These are phyloP conservation scores for Eurytoma californica DNA, from an alignment of 2,888 invertebrate genomes.

Conservation along the genomic window DNA sequence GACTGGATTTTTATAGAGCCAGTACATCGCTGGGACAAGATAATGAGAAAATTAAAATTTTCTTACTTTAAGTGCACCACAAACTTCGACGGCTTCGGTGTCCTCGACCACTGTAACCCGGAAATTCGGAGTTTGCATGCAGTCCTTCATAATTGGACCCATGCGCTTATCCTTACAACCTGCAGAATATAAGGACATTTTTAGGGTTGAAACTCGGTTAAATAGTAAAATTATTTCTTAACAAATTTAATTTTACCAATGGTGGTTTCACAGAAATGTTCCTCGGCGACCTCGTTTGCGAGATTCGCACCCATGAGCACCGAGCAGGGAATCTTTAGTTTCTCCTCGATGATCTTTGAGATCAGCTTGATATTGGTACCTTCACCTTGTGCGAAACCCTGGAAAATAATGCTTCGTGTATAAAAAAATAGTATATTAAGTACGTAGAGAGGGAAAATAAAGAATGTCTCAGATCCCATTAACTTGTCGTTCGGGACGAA, in stretches of 20 bases:
- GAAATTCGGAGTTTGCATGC: constrained; percentile 82
- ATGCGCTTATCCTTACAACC: constrained; percentile 75
- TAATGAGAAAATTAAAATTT: too few relatives aligned
- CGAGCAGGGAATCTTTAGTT: constrained; percentile 78
- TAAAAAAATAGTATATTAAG: too few relatives aligned
- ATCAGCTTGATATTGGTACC: constrained; percentile 79
- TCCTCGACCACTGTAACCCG: constrained; percentile 81
- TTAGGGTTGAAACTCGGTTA: background rate
- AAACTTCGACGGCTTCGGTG: constrained; percentile 82
- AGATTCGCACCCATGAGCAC: constrained; percentile 85
- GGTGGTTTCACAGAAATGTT: constrained; percentile 84
- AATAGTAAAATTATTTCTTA: background rate
- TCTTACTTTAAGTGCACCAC: constrained; percentile 79
- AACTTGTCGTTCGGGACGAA: too few relatives aligned
- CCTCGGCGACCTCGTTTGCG: constrained; percentile 82
- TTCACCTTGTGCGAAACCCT: constrained; percentile 77
- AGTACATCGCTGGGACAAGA: too few relatives aligned
- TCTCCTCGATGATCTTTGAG: constrained; percentile 79
- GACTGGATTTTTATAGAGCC: too few relatives aligned
- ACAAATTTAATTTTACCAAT: constrained; percentile 71
- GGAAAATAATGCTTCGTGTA: background rate
- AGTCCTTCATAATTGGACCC: constrained; percentile 78
- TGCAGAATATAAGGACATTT: constrained; percentile 55
- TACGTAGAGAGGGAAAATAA: too few relatives aligned
- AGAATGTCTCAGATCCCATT: too few relatives aligned